Conservation (phyloP, 2,888 invertebrate genomes). For the Glomeris marginata region DNA sequence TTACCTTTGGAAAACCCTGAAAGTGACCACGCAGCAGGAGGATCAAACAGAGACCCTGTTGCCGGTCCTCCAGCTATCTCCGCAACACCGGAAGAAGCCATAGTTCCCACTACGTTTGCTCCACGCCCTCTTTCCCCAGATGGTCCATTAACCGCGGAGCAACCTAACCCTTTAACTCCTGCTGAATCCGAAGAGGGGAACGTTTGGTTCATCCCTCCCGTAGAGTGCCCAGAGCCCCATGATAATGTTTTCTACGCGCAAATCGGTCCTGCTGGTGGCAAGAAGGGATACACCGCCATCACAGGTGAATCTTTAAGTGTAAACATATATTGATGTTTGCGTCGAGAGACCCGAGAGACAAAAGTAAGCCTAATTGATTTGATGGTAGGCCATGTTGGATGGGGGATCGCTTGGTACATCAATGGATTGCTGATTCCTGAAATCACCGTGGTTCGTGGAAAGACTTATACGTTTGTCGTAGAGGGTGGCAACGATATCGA, state of each 20-base stretch:
- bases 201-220: constrained; percentile 70
- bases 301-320: constrained; percentile 40
- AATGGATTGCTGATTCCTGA: constrained; percentile 82
- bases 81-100: constrained; percentile 11
- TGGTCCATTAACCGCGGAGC: constrained; percentile 35
- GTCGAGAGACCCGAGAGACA: too few species aligned
- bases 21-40: constrained; percentile 16
- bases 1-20: constrained; percentile 38
- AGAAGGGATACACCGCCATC: constrained; percentile 59
- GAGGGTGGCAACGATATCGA: constrained; percentile 71
- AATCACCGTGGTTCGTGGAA: constrained; percentile 68
- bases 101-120: constrained; percentile 11
- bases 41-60: constrained; percentile 15
- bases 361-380: neutral
- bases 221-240: constrained; percentile 75
- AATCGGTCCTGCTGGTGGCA: constrained; percentile 73
- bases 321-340: too few species aligned
- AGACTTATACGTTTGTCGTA: constrained; percentile 68
- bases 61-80: constrained; percentile 11
- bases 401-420: constrained; percentile 88
- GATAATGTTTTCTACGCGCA: constrained; percentile 85
- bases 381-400: constrained; percentile 65
- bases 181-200: constrained; percentile 3
- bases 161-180: constrained; percentile 29
- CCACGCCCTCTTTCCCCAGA: constrained; percentile 9